Conservation (phyloP, 2,888 invertebrate species). For the Parnassius mnemosyne region DNA sequence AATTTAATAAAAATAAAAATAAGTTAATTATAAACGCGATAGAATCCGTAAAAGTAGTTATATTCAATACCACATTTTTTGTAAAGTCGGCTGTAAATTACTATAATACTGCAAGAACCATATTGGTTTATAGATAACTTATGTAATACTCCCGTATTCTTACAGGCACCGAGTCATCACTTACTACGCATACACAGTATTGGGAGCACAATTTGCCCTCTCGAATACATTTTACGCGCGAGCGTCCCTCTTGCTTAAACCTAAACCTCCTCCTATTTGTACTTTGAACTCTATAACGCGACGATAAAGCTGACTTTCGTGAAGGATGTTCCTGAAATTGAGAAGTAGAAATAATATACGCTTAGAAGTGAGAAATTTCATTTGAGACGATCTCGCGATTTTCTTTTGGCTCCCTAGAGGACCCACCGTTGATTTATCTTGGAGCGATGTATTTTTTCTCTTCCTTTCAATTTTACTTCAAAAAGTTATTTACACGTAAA, state of each 20-base stretch:
- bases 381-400: slow-evolving; percentile 75
- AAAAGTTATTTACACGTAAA: not conserved
- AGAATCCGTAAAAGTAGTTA: no score
- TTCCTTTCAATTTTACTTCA: slow-evolving; percentile 3
- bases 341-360: slow-evolving; percentile 51
- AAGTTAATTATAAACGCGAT: no score
- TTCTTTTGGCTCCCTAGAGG: slow-evolving; percentile 58
- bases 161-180: not conserved
- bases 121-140: no score
- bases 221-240: slow-evolving; percentile 64
- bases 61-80: no score
- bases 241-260: slow-evolving; percentile 45
- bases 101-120: no score
- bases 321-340: not conserved
- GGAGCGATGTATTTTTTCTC: slow-evolving; percentile 42
- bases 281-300: slow-evolving; percentile 32
- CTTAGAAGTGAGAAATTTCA: slow-evolving; percentile 72
- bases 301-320: slow-evolving; percentile 21
- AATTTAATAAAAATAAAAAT: no score
- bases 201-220: slow-evolving; percentile 65
- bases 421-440: slow-evolving; percentile 66
- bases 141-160: not conserved
- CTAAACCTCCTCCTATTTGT: slow-evolving; percentile 4
- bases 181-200: slow-evolving; percentile 32
- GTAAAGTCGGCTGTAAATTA: no score